Conservation (phyloP, 64 coral and sea anemone species). For the Catalaphyllia jardinei region DNA sequence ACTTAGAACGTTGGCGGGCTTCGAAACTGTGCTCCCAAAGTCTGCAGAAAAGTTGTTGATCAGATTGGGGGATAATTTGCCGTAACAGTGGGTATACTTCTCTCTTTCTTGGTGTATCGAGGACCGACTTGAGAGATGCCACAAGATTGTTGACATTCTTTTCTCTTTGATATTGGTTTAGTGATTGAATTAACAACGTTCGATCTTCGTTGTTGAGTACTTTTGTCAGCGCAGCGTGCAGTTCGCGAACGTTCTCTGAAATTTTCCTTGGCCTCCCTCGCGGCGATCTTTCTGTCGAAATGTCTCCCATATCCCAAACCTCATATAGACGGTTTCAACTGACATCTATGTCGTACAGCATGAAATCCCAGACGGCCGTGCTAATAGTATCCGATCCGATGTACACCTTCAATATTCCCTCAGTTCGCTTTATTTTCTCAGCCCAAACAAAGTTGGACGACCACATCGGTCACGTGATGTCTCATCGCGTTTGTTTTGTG, state of each 20-base stretch:
- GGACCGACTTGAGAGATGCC: conserved; percentile 57
- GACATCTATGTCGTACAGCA: not conserved
- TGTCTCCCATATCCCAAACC: not conserved
- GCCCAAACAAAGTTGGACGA: conserved; percentile 42
- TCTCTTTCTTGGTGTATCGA: conserved; percentile 72
- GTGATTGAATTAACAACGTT: conserved; percentile 76
- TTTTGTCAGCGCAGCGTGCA: conserved; percentile 44
- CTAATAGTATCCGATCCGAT: no score
- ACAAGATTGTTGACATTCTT: conserved; percentile 70
- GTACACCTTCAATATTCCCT: not conserved
- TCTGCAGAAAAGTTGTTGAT: conserved; percentile 51
- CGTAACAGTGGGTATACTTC: conserved; percentile 78
- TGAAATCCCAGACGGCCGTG: not conserved
- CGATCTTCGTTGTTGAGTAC: conserved; percentile 71
- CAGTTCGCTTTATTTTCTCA: not conserved
- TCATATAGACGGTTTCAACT: not conserved
- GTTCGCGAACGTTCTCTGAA: conserved; percentile 78
- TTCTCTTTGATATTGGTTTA: conserved; percentile 85
- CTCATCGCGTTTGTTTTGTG: not conserved
- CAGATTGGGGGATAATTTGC: conserved; percentile 67
- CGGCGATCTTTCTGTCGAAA: conserved; percentile 19
- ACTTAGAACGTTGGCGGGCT: conserved; percentile 1
- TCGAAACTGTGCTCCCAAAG: conserved; percentile 49
- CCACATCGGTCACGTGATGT: conserved; percentile 20
- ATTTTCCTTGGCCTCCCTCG: conserved; percentile 67